These are phyloP conservation scores for Fragum fragum DNA, from an alignment of 2,888 invertebrate genomes.

Conservation along the genomic window DNA sequence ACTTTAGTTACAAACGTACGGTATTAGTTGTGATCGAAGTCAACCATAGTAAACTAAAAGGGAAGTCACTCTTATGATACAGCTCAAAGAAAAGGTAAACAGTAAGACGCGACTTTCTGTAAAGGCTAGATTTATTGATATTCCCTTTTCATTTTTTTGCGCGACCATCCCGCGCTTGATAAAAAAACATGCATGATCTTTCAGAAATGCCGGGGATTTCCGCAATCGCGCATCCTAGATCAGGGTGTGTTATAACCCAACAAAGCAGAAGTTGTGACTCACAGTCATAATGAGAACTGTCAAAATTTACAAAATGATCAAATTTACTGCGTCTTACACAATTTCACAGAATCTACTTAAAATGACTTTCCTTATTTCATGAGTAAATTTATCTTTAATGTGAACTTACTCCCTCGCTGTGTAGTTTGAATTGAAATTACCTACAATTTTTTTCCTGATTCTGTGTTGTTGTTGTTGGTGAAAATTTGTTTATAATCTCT, in stretches of 20 bases:
- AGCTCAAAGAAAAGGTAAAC: not conserved
- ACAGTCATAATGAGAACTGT: too few species aligned
- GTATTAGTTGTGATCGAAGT: not conserved
- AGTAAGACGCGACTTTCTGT: not conserved
- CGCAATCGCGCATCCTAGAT: not conserved
- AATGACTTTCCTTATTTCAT: too few species aligned
- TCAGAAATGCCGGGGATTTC: not conserved
- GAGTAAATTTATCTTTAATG: too few species aligned
- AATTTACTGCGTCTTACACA: too few species aligned
- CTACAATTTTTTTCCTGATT: too few species aligned
- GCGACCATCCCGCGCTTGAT: slow-evolving; percentile 1
- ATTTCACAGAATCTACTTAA: too few species aligned
- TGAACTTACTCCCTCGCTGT: too few species aligned
- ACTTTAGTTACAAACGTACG: too few species aligned
- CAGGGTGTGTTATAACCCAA: not conserved
- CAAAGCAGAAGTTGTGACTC: too few species aligned
- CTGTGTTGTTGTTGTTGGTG: slow-evolving; percentile 9
- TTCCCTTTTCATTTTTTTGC: not conserved
- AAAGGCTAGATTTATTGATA: slow-evolving; percentile 3
- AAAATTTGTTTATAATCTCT: slow-evolving; percentile 17
- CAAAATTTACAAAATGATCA: too few species aligned
- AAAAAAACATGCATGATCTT: not conserved
- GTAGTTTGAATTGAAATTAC: too few species aligned
- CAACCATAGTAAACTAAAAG: not conserved
- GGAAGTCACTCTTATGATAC: slow-evolving; percentile 6